These are phyloP conservation scores for Petrolisthes manimaculis DNA, from an alignment of 2,888 invertebrate species.

Conservation along the genomic window DNA sequence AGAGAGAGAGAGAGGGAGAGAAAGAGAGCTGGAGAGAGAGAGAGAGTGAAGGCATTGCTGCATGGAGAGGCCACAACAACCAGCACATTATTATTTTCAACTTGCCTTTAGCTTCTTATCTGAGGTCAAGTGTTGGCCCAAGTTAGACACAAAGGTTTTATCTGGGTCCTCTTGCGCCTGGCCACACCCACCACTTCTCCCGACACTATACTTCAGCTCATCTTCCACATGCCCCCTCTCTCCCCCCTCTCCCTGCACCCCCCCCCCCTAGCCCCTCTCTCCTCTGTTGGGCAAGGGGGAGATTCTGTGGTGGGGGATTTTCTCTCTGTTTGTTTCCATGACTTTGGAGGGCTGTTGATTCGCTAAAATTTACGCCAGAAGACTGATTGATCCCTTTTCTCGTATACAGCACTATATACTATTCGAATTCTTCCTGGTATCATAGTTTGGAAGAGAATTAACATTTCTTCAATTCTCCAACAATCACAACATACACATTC, in stretches of 20 bases:
- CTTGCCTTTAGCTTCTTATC: slow-evolving; percentile 31
- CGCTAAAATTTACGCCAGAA: too few species aligned
- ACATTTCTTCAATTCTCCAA: too few species aligned
- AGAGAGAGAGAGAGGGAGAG: background rate
- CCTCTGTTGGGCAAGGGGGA: too few species aligned
- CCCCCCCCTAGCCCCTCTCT: background rate
- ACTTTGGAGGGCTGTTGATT: too few species aligned
- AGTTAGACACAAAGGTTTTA: slow-evolving; percentile 51
- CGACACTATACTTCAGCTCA: slow-evolving; percentile 7
- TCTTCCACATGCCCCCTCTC: slow-evolving; percentile 7
- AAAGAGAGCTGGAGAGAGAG: background rate
- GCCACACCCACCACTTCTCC: slow-evolving; percentile 31
- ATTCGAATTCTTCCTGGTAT: too few species aligned
- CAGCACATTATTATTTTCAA: slow-evolving; percentile 9
- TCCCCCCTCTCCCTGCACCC: background rate
- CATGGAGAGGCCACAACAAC: background rate
- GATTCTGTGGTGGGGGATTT: too few species aligned
- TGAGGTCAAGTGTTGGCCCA: slow-evolving; percentile 43
- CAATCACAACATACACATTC: too few species aligned
- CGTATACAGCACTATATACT: too few species aligned
- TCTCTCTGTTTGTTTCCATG: too few species aligned
- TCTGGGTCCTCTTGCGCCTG: slow-evolving; percentile 37
- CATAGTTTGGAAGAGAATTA: too few species aligned
- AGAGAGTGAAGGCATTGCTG: too few species aligned
- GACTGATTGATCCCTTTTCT: too few species aligned